These are phyloP conservation scores for Protobothrops flavoviridis DNA, from an alignment of 2,113 vertebrate genomes.

Conservation along the genomic window DNA sequence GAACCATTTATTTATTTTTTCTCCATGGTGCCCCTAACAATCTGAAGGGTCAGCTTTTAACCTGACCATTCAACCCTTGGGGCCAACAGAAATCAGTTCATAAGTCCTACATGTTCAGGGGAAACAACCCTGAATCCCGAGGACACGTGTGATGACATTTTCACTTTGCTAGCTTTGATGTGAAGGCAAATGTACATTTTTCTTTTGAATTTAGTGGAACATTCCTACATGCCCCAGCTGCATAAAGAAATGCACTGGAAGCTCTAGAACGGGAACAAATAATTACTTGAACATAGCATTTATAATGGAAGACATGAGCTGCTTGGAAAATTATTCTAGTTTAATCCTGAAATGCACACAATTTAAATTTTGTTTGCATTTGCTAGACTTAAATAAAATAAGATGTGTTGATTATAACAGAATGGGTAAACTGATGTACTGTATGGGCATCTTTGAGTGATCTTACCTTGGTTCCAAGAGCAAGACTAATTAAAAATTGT, in stretches of 20 bases:
- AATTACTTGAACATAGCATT: background rate
- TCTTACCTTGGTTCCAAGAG: background rate
- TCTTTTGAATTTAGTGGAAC: background rate
- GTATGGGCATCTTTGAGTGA: background rate
- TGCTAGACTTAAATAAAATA: background rate
- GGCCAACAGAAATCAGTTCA: background rate
- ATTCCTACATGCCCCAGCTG: background rate
- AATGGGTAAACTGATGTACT: background rate
- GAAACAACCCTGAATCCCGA: background rate
- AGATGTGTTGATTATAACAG: background rate
- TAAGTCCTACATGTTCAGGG: background rate
- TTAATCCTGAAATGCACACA: background rate
- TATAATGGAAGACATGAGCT: background rate
- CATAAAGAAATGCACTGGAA: background rate
- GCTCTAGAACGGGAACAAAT: background rate
- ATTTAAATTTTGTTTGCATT: background rate
- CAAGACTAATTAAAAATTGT: background rate
- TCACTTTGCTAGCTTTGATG: background rate
- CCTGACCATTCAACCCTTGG: conserved; percentile 13
- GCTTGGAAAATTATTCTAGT: background rate
- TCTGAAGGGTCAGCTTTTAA: conserved; percentile 9
- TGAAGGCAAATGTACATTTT: background rate
- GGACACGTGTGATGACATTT: background rate
- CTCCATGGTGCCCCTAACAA: conserved; percentile 2
- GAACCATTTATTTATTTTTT: background rate